phyloP scores from a whole-genome alignment of 1,140 invertebrate genomes.

The Drepana arcuata region DNA sequence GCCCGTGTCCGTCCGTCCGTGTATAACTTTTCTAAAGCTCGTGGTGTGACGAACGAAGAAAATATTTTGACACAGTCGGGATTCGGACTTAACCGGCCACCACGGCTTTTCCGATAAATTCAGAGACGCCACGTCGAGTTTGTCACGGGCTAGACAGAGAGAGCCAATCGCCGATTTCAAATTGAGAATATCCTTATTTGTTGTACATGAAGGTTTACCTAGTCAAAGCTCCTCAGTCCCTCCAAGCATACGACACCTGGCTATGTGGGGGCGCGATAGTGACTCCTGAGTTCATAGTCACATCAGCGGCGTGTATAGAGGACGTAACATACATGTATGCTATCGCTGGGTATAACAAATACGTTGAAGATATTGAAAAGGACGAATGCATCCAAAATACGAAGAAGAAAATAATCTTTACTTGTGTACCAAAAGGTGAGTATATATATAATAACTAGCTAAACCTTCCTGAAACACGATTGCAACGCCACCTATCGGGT shows the following conservation, averaged over 20 bases:
- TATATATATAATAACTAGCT: background rate
- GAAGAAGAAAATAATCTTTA: slow-evolving; percentile 30
- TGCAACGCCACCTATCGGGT: no score
- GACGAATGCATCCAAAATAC: slow-evolving; percentile 22
- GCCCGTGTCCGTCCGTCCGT: no score
- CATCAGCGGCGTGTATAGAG: slow-evolving; percentile 35
- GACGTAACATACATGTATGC: slow-evolving; percentile 32
- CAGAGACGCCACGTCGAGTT: no score
- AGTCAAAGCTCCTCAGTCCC: slow-evolving; percentile 16
- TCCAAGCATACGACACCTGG: slow-evolving; percentile 27
- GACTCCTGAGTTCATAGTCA: slow-evolving; percentile 18
- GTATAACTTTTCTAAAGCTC: no score
- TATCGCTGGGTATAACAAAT: slow-evolving; percentile 29
- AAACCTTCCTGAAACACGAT: no score
- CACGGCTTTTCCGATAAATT: no score
- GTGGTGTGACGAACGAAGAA: no score
- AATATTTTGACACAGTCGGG: no score
- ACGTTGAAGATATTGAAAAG: slow-evolving; percentile 6
- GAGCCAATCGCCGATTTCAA: no score
- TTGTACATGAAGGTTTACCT: slow-evolving; percentile 44
- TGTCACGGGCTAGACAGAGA: no score
- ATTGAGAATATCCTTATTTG: no score
- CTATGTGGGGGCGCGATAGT: slow-evolving; percentile 34
- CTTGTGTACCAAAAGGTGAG: slow-evolving; percentile 31
- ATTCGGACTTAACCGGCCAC: no score